Conservation (phyloP, 2,113 vertebrate genomes). For the Lamprologus ornatipinnis region DNA sequence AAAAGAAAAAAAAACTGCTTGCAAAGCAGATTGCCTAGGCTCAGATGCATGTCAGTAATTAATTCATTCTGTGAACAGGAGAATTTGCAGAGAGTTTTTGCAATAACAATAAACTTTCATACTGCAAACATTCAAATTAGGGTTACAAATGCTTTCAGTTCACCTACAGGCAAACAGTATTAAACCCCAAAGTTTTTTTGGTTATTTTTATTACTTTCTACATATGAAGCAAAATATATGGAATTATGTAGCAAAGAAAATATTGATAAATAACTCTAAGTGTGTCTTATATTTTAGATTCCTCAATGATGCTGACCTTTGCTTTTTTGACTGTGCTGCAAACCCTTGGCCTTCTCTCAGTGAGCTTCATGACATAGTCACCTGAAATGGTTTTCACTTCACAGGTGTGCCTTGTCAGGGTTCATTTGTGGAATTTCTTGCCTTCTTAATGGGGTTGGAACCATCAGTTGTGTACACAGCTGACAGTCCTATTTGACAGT, state of each 20-base stretch:
- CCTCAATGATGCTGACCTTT: fast-evolving
- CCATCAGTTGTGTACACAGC: background rate
- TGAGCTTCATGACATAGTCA: background rate
- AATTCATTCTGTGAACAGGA: background rate
- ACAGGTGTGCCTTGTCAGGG: background rate
- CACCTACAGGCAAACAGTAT: background rate
- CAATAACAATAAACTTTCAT: background rate
- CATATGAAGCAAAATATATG: background rate
- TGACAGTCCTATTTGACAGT: background rate
- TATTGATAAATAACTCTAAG: background rate
- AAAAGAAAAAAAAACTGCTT: background rate
- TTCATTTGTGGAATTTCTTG: background rate
- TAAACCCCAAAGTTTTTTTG: background rate
- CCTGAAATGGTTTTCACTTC: background rate
- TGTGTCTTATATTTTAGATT: background rate
- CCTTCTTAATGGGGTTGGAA: background rate
- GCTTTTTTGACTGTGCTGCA: background rate
- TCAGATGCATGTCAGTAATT: background rate
- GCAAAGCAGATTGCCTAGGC: background rate
- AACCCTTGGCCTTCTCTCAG: background rate
- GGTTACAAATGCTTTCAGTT: background rate
- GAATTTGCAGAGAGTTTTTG: background rate
- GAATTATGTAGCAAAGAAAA: background rate
- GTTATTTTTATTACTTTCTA: background rate
- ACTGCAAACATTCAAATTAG: background rate